Evolutionary conservation across 2,888 invertebrate species (phyloP), one percentile per base, ranked within the genome.

Genomic region (Azorinus chamasolen): DNA sequence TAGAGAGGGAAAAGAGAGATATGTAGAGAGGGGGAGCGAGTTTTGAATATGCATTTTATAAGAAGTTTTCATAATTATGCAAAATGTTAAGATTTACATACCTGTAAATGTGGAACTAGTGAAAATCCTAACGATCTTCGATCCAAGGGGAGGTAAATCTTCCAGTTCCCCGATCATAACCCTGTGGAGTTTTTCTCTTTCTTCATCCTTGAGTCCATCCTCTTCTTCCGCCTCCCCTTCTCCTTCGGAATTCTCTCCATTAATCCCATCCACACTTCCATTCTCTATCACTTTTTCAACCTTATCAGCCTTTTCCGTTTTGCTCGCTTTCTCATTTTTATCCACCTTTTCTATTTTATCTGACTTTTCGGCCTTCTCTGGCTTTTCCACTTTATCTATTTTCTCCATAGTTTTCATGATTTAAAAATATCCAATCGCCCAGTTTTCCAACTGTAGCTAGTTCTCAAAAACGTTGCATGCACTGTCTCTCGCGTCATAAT

Each of bases 41-140:
- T 10, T 32, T 32, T 32, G 32, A 10, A 10, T n/a, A n/a, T n/a
- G n/a, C n/a, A n/a, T n/a, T n/a, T n/a, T 32, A 6, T 10, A 32
- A 32, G 32, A 32, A 6, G 5, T 32, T 32, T 4, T 10, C 10
- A 32, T 32, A 32, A 32, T 4, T 4, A 32, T 4, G 32, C 5
- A 32, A 6, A 32, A 32, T 32, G 32, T 6, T 32, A 16, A 2
- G 25, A 50, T 22, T 22, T 14, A 66, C 88, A 93, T 94, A 98
- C 98, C 99, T 90, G 99, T 99, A 91, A 99, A 99, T 0, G 99
- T 99, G 0, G 99, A 99, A 91, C 98, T 98, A 76, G 98, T 99
- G 93, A 99, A 99, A 88, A 99, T 99, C 86, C 99, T 95, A 27
- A 99, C 99, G 90, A 99, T 98, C 95, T 98, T 99, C 48, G 99